These are phyloP conservation scores for Pseudonaja textilis DNA, from an alignment of 2,113 vertebrate species.

Conservation along the genomic window DNA sequence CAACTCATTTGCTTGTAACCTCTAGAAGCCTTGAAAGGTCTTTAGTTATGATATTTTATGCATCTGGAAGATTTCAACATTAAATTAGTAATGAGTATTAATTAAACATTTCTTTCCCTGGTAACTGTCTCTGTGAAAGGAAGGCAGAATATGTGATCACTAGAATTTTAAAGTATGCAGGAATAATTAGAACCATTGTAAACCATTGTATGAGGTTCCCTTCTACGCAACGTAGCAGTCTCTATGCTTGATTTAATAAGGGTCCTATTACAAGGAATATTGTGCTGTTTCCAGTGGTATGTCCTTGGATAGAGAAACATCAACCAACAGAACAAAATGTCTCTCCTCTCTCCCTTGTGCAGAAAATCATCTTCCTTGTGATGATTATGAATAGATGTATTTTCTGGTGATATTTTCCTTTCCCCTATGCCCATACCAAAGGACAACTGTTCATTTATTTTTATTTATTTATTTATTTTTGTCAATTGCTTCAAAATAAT, in stretches of 20 bases:
- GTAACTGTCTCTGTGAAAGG: background rate
- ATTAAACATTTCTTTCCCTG: slow-evolving; percentile 17
- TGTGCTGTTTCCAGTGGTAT: background rate
- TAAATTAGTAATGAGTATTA: slow-evolving; percentile 10
- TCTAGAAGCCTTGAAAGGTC: background rate
- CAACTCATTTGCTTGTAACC: slow-evolving; percentile 21
- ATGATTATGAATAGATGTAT: background rate
- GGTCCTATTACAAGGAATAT: background rate
- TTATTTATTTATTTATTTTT: too few species aligned
- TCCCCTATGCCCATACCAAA: background rate
- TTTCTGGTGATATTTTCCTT: background rate
- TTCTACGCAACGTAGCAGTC: background rate
- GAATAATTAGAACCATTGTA: background rate
- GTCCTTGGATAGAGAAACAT: background rate
- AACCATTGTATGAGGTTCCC: background rate
- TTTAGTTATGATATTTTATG: background rate
- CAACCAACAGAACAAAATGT: background rate
- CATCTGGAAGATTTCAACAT: background rate
- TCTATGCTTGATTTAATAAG: background rate
- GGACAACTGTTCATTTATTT: background rate
- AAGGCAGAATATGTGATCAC: slow-evolving; percentile 17
- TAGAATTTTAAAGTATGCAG: slow-evolving; percentile 21
- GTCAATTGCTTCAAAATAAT: too few species aligned
- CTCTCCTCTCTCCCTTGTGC: background rate
- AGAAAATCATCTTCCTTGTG: background rate